Percentiles rank a stretch among this genome's conserved stretches.
Conservation (phyloP, 1,140 invertebrate species). For the Anthonomus grandis region DNA sequence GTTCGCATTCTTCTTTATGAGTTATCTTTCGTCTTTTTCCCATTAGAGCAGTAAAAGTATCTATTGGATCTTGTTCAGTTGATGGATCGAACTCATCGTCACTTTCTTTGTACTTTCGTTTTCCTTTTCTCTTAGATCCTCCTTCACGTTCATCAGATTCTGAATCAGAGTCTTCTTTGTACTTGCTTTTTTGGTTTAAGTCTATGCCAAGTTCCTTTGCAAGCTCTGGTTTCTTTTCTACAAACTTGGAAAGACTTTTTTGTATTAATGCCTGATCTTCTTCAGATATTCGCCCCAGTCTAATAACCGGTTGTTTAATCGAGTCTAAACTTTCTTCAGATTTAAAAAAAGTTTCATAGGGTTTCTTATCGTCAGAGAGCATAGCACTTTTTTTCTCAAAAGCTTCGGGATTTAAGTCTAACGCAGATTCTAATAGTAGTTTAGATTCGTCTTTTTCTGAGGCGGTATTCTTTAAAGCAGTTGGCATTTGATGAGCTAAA, state of each 20-base stretch:
- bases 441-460: background rate
- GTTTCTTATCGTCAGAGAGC: background rate
- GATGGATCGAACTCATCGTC: slow-evolving; percentile 42
- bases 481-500: no score
- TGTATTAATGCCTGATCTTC: slow-evolving; percentile 63
- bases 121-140: slow-evolving; percentile 36
- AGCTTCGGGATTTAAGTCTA: no score
- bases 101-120: slow-evolving; percentile 34
- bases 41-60: slow-evolving; percentile 43
- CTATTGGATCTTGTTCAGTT: slow-evolving; percentile 27
- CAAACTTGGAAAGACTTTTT: slow-evolving; percentile 59
- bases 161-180: slow-evolving; percentile 49
- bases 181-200: slow-evolving; percentile 41
- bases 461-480: background rate
- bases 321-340: background rate
- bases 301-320: slow-evolving; percentile 52
- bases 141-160: slow-evolving; percentile 57
- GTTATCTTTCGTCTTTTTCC: slow-evolving; percentile 37
- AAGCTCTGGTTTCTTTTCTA: slow-evolving; percentile 57
- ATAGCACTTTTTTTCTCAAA: background rate
- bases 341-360: background rate
- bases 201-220: slow-evolving; percentile 57
- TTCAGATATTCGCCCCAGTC: slow-evolving; percentile 45
- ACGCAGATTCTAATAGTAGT: background rate
- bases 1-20: slow-evolving; percentile 34